Conservation (phyloP, 2,113 vertebrate species). For the Candoia aspera region DNA sequence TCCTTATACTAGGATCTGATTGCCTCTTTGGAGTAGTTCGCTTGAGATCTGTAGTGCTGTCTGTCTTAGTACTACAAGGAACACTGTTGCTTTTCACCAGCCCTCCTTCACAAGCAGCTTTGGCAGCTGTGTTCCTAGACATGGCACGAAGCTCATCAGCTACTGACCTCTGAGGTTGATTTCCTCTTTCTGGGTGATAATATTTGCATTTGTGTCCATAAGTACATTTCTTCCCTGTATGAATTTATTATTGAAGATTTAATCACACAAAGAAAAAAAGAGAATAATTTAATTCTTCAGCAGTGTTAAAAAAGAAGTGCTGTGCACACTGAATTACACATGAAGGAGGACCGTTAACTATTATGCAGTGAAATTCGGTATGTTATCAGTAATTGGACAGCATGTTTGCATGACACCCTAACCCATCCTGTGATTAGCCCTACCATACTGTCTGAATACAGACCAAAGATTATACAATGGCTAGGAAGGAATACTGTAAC, state of each 20-base stretch:
- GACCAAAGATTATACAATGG: background rate
- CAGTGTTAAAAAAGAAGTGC: background rate
- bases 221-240: slow-evolving; percentile 95
- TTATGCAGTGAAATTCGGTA: background rate
- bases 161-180: slow-evolving; percentile 94
- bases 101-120: slow-evolving; percentile 83
- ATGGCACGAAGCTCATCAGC: slow-evolving; percentile 96
- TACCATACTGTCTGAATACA: background rate
- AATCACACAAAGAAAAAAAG: background rate
- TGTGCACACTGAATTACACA: background rate
- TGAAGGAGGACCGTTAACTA: background rate
- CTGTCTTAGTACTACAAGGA: slow-evolving; percentile 82
- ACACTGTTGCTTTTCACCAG: slow-evolving; percentile 97
- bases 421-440: background rate
- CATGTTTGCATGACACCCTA: background rate
- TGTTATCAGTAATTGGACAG: background rate
- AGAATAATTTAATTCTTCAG: background rate
- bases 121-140: slow-evolving; percentile 86
- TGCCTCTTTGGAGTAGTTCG: slow-evolving; percentile 87
- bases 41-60: slow-evolving; percentile 78
- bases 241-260: slow-evolving; percentile 8
- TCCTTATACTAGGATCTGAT: slow-evolving; percentile 89
- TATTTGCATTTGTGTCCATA: slow-evolving; percentile 99
- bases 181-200: slow-evolving; percentile 94
- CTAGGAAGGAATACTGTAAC: background rate